Evolutionary conservation across 1,140 invertebrate genomes (phyloP), one percentile per base, ranked within the genome.

Genomic region (Cydia splendana): DNA sequence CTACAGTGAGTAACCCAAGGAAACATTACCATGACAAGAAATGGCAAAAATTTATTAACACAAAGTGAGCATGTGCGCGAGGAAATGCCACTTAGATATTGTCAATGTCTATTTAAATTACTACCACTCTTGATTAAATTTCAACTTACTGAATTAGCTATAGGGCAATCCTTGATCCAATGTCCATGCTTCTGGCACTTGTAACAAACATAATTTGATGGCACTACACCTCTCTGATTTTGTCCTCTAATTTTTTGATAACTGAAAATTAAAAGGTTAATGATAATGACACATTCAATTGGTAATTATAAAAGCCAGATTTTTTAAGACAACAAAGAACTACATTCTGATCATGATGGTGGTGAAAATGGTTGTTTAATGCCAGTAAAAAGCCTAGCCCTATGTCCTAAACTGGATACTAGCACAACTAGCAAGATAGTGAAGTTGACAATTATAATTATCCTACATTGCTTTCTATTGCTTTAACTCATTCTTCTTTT

Each of bases 91-190:
- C 7, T 42, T 34, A 34, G 34, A 42, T 42, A 42, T 9, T 10
- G 9, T 42, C 38, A 10, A 42, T 42, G 9, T 42, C 7, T 10
- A 7, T 18, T 57, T 57, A 18, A 57, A 57, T 57, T 7, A 57
- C 15, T 57, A 18, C 5, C 6, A 57, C 0, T 57, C 53, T 62
- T 24, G 20, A 18, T 12, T 20, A 24, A 45, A 79, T 74, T 76
- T 71, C 15, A 38, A 82, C 81, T 82, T 86, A 91, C 90, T 45
- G 90, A 87, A 81, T 85, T 88, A 24, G 94, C 95, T 77, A 96
- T 93, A 15, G 98, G 97, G 89, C 98, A 99, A 92, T 98, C 97
- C 91, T 98, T 98, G 75, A 98, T 99, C 97, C 98, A 99, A 94
- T 99, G 98, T 1, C 98, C 98, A 78, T 95, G 95, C 88, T 98